These are phyloP conservation scores for Pocillopora grandis DNA, from an alignment of 92 coral and sea anemone species.

Conservation along the genomic window DNA sequence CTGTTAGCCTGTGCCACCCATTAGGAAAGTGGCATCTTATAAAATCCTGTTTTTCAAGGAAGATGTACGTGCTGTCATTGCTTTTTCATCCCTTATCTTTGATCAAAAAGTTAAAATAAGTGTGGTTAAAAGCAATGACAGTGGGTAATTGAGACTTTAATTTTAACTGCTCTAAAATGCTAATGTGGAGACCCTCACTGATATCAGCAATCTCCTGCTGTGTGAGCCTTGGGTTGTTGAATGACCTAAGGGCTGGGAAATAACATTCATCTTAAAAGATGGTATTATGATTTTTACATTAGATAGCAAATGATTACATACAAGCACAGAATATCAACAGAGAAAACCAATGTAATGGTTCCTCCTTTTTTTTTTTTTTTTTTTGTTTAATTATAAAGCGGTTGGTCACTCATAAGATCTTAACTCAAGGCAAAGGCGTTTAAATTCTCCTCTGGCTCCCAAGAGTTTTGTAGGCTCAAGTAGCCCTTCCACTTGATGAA, in stretches of 20 bases:
- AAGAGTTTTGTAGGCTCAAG: too few relatives aligned
- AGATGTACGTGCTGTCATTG: constrained; percentile 17
- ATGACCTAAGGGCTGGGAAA: constrained; percentile 6
- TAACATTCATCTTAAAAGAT: too few relatives aligned
- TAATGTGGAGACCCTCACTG: background rate
- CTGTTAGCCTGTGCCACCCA: too few relatives aligned
- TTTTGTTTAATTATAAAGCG: background rate
- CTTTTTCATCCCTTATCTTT: constrained; percentile 19
- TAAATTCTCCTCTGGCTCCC: background rate
- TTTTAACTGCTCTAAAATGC: too few relatives aligned
- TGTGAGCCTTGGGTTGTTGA: constrained; percentile 7
- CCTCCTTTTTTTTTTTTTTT: too few relatives aligned
- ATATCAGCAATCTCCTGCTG: background rate
- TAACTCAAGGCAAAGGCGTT: constrained; percentile 14
- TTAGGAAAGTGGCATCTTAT: too few relatives aligned
- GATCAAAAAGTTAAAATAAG: constrained; percentile 10
- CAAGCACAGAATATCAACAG: too few relatives aligned
- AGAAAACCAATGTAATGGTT: background rate
- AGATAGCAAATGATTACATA: too few relatives aligned
- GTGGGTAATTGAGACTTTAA: constrained; percentile 11
- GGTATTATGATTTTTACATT: too few relatives aligned
- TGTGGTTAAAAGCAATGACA: constrained; percentile 25
- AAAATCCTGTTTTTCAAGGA: background rate
- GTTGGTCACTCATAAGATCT: background rate
- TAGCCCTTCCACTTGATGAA: background rate